phyloP scores from a whole-genome alignment of 2,888 invertebrate genomes.

The Agonopterix alstromeriana region DNA sequence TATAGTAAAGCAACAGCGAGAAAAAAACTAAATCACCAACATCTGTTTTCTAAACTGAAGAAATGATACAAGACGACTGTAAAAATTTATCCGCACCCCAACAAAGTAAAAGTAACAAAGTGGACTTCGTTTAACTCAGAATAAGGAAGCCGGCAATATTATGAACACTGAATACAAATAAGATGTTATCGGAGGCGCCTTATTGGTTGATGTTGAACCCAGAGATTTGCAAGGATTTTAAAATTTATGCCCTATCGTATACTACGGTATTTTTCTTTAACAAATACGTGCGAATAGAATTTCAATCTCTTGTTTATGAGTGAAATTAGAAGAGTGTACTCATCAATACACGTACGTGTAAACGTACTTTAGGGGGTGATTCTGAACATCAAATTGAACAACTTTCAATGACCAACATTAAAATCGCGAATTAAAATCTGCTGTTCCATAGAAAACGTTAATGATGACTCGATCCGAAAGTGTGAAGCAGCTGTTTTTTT shows the following conservation, averaged over 20 bases:
- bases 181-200: constrained; percentile 31
- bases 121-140: constrained; percentile 20
- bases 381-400: no score
- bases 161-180: constrained; percentile 50
- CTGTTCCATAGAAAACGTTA: no score
- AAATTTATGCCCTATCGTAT: constrained; percentile 6
- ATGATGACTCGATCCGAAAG: no score
- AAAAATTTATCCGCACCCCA: constrained; percentile 3
- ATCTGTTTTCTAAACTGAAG: neutral
- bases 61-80: neutral
- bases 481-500: no score
- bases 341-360: no score
- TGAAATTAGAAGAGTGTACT: no score
- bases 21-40: no score
- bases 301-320: neutral
- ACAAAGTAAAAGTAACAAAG: no score
- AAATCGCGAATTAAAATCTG: no score
- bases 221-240: constrained; percentile 6
- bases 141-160: constrained; percentile 29
- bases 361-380: no score
- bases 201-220: constrained; percentile 20
- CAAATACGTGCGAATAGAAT: constrained; percentile 3
- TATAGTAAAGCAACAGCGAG: no score
- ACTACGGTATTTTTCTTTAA: neutral
- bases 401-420: no score